Evolutionary conservation across 1,140 invertebrate genomes (phyloP).

Genomic region (Araneus ventricosus): DNA sequence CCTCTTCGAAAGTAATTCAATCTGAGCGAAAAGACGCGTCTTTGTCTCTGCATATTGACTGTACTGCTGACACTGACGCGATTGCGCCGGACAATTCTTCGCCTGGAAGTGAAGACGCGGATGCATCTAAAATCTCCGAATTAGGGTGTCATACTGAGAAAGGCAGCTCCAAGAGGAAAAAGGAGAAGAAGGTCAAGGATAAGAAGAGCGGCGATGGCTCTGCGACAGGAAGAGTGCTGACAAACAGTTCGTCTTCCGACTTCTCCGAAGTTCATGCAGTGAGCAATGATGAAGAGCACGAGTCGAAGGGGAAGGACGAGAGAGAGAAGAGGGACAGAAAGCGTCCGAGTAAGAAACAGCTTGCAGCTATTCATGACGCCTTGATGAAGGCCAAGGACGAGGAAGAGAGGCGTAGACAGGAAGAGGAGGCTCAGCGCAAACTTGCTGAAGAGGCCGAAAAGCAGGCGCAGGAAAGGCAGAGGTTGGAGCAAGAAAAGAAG

Average conservation of each 20-base stretch:
- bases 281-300: neutral
- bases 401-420: slow-evolving; percentile 87
- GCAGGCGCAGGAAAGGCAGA: slow-evolving; percentile 81
- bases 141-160: neutral
- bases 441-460: slow-evolving; percentile 84
- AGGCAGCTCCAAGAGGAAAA: neutral
- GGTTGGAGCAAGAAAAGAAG: slow-evolving; percentile 85
- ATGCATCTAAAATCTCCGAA: neutral
- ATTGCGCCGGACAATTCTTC: neutral
- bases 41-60: neutral
- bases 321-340: slow-evolving; percentile 24
- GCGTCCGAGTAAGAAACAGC: slow-evolving; percentile 47
- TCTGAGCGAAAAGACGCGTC: neutral
- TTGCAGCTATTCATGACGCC: slow-evolving; percentile 58
- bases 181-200: neutral
- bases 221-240: neutral
- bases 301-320: neutral
- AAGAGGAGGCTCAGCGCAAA: slow-evolving; percentile 87
- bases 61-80: neutral
- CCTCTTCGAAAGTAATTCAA: no score
- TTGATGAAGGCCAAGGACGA: slow-evolving; percentile 84
- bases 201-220: neutral
- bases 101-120: neutral
- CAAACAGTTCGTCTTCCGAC: slow-evolving; percentile 30
- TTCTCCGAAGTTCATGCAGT: slow-evolving; percentile 14